phyloP scores from a whole-genome alignment of 2,888 invertebrate genomes.

The Mycalesis mineus region DNA sequence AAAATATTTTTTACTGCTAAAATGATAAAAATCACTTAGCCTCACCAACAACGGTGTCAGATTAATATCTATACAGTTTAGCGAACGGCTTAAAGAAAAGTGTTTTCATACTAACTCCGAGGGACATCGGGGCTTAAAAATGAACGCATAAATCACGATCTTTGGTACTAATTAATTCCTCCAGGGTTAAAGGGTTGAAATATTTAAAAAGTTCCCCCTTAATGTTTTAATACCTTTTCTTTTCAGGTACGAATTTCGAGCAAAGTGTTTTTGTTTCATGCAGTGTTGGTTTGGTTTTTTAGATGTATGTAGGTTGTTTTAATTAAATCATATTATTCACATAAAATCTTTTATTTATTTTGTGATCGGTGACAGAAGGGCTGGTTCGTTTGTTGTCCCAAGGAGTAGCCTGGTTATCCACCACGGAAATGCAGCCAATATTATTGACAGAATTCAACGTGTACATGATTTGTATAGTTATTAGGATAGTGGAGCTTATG shows the following conservation, averaged over 20 bases:
- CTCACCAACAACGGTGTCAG: constrained; percentile 13
- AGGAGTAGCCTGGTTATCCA: no score
- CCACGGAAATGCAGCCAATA: no score
- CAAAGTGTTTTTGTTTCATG: not conserved
- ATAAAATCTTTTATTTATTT: no score
- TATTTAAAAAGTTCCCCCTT: constrained; percentile 61
- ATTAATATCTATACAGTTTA: constrained; percentile 22
- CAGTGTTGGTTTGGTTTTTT: not conserved
- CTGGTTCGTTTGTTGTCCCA: no score
- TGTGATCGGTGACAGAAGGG: no score
- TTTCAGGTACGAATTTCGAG: constrained; percentile 25
- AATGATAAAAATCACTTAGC: constrained; percentile 19
- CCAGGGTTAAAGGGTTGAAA: constrained; percentile 59
- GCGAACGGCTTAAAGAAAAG: constrained; percentile 22
- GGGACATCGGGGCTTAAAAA: constrained; percentile 72
- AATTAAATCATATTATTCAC: no score
- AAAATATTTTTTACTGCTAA: not conserved
- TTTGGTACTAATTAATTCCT: constrained; percentile 77
- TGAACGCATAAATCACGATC: constrained; percentile 77
- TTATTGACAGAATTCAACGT: no score
- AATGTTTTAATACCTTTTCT: constrained; percentile 38
- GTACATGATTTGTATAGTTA: no score
- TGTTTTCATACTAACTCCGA: constrained; percentile 34
- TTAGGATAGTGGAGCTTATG: no score
- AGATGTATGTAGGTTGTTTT: no score